A percentile compares a stretch with the other conserved stretches of the same genome.
These are phyloP conservation scores for Dendrophyllia cribrosa DNA, from an alignment of 64 coral and sea anemone species.

Conservation along the genomic window DNA sequence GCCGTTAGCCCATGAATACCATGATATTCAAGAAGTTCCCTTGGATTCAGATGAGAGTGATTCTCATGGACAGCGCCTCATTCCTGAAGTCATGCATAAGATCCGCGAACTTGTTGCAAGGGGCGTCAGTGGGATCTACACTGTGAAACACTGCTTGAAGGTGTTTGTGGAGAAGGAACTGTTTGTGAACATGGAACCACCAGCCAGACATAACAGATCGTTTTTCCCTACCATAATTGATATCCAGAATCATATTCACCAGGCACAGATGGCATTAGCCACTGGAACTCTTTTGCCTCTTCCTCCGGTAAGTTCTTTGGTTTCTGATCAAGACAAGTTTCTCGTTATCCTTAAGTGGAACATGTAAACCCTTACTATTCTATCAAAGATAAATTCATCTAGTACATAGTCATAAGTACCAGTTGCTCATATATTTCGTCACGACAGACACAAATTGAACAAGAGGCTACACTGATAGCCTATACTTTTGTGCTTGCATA, in stretches of 20 bases:
- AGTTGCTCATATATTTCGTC: no score
- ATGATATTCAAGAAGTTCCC: slow-evolving; percentile 87
- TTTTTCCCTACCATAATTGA: slow-evolving; percentile 99
- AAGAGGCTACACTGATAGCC: no score
- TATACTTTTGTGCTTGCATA: no score
- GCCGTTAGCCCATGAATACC: slow-evolving; percentile 94
- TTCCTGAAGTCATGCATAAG: slow-evolving; percentile 84
- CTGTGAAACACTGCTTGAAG: slow-evolving; percentile 94
- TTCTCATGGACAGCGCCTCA: slow-evolving; percentile 73
- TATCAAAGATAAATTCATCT: neutral
- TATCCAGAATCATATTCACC: slow-evolving; percentile 98
- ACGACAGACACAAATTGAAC: no score
- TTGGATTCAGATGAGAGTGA: slow-evolving; percentile 41
- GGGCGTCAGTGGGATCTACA: slow-evolving; percentile 90
- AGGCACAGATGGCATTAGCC: slow-evolving; percentile 89
- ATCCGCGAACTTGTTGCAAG: slow-evolving; percentile 95
- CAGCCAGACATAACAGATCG: slow-evolving; percentile 93
- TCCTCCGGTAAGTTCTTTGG: slow-evolving; percentile 79
- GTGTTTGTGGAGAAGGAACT: slow-evolving; percentile 95
- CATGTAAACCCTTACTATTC: no score
- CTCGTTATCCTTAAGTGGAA: neutral
- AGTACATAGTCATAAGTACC: no score
- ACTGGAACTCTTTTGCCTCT: slow-evolving; percentile 84
- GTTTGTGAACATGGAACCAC: slow-evolving; percentile 68
- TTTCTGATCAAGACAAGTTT: no score